phyloP scores from a whole-genome alignment of 2,888 invertebrate species.

The Tipula helvola region DNA sequence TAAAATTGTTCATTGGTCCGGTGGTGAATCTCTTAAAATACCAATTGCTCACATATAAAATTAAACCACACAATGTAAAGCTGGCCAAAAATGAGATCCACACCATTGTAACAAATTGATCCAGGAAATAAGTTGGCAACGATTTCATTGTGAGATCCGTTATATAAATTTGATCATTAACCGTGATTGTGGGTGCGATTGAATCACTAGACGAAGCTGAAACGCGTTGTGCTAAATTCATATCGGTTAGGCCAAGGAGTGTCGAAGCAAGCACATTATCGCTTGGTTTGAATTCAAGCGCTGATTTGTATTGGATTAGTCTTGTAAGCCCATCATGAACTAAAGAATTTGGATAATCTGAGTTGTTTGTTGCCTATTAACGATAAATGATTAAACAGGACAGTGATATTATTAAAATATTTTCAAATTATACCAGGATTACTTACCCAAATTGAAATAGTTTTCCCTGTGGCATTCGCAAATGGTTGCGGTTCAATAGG shows the following conservation, averaged over 20 bases:
- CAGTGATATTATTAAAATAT: neutral
- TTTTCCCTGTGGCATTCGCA: neutral
- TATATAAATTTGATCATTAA: neutral
- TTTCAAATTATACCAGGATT: neutral
- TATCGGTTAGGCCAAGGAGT: neutral
- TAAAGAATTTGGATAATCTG: neutral
- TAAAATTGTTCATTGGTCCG: neutral
- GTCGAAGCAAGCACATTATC: too few relatives aligned
- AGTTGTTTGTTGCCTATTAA: neutral
- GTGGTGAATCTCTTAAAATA: neutral
- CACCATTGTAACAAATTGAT: neutral
- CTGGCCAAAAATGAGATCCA: neutral
- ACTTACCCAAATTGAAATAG: neutral
- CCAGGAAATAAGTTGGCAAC: too few relatives aligned
- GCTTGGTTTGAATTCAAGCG: too few relatives aligned
- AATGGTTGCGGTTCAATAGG: neutral
- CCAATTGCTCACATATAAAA: neutral
- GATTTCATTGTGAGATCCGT: neutral
- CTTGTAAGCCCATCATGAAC: neutral
- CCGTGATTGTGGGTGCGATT: neutral
- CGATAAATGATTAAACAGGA: too few relatives aligned
- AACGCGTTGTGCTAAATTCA: neutral
- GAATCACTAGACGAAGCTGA: neutral
- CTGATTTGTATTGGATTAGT: neutral
- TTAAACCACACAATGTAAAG: neutral